A percentile compares a stretch with the other conserved stretches of the same genome.
Evolutionary conservation across 2,113 vertebrate genomes (phyloP).

Genomic region (Heterotilapia buettikoferi): DNA sequence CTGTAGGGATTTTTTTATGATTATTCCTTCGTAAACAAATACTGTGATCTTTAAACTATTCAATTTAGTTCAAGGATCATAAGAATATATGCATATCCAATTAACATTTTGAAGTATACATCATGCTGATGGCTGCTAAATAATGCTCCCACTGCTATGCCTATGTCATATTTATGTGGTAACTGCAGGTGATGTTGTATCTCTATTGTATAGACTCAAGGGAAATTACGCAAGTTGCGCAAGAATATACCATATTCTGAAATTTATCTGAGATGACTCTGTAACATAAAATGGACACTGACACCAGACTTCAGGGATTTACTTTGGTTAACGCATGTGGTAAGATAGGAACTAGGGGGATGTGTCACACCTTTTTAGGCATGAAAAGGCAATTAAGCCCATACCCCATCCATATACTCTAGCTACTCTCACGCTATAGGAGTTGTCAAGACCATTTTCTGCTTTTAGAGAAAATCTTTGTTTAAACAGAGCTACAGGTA

Average conservation of each 20-base stretch:
- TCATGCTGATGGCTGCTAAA: background rate
- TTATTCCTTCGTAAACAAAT: background rate
- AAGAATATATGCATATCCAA: background rate
- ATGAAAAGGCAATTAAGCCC: background rate
- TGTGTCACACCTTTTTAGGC: background rate
- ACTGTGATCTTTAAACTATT: background rate
- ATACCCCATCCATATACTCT: background rate
- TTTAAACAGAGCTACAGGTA: background rate
- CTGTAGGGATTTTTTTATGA: background rate
- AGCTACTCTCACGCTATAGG: background rate
- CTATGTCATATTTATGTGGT: background rate
- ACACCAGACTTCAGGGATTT: background rate
- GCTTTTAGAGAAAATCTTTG: background rate
- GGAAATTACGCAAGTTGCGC: background rate
- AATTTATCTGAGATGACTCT: background rate
- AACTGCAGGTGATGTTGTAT: background rate
- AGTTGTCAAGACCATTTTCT: background rate
- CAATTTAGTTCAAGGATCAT: background rate
- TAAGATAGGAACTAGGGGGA: background rate
- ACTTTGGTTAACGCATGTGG: background rate
- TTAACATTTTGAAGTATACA: background rate
- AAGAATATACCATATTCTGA: background rate
- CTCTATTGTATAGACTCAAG: background rate
- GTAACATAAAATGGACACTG: background rate
- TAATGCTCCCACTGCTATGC: background rate